Conservation (phyloP, 2,113 vertebrate species). For the Stigmatopora argus region DNA sequence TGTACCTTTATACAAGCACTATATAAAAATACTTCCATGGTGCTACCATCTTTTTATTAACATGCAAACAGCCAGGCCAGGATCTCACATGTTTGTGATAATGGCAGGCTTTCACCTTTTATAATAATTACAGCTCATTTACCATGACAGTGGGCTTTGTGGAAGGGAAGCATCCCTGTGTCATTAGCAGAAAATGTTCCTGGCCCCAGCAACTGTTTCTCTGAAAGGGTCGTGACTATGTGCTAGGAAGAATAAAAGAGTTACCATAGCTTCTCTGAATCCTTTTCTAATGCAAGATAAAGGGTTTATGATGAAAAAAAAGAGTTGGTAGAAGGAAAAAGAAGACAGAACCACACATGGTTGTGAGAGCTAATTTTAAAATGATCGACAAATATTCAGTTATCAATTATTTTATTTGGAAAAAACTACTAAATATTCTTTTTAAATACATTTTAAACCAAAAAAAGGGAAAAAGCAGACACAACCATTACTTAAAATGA, state of each 20-base stretch:
- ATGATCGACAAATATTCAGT: too few species aligned
- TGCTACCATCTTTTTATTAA: conserved; percentile 1
- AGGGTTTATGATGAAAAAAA: conserved; percentile 6
- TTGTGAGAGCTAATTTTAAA: too few species aligned
- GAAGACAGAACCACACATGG: conserved; percentile 6
- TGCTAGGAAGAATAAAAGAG: conserved; percentile 28
- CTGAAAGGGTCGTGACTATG: conserved; percentile 47
- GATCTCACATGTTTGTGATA: conserved; percentile 40
- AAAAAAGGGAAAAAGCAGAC: too few species aligned
- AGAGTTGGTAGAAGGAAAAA: conserved; percentile 24
- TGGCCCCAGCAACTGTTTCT: conserved; percentile 35
- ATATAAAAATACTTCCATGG: neutral
- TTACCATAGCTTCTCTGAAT: conserved; percentile 29
- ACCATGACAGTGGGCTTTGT: conserved; percentile 49
- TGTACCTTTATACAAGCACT: conserved; percentile 9
- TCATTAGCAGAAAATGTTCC: conserved; percentile 55
- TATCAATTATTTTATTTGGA: too few species aligned
- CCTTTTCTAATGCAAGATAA: conserved; percentile 24
- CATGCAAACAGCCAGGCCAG: neutral
- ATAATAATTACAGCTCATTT: conserved; percentile 57
- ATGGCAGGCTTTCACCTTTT: conserved; percentile 43
- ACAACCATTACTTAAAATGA: too few species aligned
- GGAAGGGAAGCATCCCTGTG: conserved; percentile 42
- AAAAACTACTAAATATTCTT: too few species aligned
- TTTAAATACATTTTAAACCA: too few species aligned